Conservation (phyloP, 2,888 invertebrate genomes). For the Notocelia uddmanniana region DNA sequence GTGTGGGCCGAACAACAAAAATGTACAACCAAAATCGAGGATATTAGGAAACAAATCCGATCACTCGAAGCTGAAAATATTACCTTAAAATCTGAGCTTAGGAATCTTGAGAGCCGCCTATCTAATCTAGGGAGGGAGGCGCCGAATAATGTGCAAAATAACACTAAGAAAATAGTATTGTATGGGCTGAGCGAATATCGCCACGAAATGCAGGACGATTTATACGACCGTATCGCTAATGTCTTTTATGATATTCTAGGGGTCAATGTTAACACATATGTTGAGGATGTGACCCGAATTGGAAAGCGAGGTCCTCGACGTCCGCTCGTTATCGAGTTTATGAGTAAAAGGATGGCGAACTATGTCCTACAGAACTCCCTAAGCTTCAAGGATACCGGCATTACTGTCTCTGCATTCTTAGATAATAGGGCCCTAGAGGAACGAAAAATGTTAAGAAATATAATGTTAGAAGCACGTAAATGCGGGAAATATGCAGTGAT, state of each 20-base stretch:
- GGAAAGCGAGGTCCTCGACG: conserved; percentile 4
- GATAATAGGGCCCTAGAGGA: conserved; percentile 1
- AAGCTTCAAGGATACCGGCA: not conserved
- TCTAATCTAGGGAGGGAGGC: not conserved
- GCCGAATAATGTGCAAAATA: not conserved
- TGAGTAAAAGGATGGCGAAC: not conserved
- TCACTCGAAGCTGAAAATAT: not conserved
- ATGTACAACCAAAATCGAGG: not conserved
- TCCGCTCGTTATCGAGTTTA: not conserved
- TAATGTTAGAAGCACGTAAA: not conserved
- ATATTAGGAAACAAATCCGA: not conserved
- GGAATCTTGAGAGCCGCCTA: not conserved
- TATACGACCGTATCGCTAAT: not conserved
- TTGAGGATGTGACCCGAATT: conserved; percentile 2
- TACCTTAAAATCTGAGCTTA: not conserved
- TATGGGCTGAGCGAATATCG: not conserved
- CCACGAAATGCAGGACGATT: not conserved
- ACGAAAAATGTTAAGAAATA: not conserved
- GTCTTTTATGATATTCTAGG: not conserved
- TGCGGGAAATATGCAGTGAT: not conserved
- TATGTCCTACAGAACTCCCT: not conserved
- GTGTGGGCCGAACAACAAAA: not conserved
- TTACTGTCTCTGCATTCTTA: not conserved
- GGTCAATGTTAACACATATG: not conserved
- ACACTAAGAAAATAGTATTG: not conserved